Percentiles rank a stretch among this genome's conserved stretches.
Evolutionary conservation across 2,113 vertebrate genomes (phyloP).

Genomic region (Pogonocichla stellata): DNA sequence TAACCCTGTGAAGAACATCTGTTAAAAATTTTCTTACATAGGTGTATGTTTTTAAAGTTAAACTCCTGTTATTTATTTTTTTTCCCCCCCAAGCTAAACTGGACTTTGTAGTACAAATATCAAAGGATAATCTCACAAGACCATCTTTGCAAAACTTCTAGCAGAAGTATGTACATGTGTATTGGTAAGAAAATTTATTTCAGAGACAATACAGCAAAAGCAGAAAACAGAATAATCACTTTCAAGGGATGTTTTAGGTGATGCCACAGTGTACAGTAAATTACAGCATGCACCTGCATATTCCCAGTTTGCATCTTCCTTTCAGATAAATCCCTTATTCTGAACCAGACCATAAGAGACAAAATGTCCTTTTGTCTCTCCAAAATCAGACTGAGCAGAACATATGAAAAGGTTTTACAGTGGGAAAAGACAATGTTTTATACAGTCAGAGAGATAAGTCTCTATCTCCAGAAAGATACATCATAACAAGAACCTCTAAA

Average conservation of each 20-base stretch:
- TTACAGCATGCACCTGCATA: background rate
- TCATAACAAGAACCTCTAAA: background rate
- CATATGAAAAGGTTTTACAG: background rate
- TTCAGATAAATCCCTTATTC: background rate
- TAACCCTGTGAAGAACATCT: background rate
- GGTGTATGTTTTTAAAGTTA: background rate
- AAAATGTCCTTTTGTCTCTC: background rate
- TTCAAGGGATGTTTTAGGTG: background rate
- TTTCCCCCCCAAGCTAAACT: background rate
- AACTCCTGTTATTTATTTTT: background rate
- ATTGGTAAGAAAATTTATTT: background rate
- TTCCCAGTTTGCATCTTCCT: background rate
- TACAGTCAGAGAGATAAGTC: background rate
- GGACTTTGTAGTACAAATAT: background rate
- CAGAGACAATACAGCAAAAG: background rate
- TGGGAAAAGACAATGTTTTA: background rate
- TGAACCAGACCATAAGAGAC: background rate
- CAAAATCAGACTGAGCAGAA: background rate
- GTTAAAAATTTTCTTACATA: background rate
- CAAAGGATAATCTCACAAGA: background rate
- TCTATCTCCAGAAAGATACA: background rate
- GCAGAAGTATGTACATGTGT: background rate
- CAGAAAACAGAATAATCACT: background rate
- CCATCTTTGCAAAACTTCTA: background rate
- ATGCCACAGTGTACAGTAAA: background rate